Base-by-base conservation (phyloP, 2,888 invertebrate genomes). In the Sphinx pinastri region DNA sequence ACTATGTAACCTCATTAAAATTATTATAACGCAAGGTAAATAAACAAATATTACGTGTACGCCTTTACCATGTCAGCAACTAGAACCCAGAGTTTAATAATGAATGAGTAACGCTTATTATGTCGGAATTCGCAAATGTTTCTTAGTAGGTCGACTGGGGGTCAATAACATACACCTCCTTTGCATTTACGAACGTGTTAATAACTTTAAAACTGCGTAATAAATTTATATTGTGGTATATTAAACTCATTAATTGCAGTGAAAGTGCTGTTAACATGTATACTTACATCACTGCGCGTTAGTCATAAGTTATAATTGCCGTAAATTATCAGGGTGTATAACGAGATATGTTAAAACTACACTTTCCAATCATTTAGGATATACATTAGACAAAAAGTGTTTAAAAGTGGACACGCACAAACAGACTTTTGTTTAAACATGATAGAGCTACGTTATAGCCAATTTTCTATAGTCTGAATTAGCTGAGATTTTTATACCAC, bases 41-140 rank as follows among this genome's bases (percentile, higher is more conserved):
- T 47, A 19, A 49, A 63, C 63, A 49, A 63, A 63, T 47, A 7
- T 58, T 14, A 58, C 12, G 8, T 57, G 19, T 58, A 38, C 58
- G 38, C 14, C 55, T 55, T 25, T 58, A 6, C 6, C 19, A 13
- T 47, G 16, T 45, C 60, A 16, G 38, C 60, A 63, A 63, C 63
- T 63, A 63, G 16, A 63, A 63, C 38, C n/a, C 47, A 70, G 47
- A 58, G 58, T 55, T 60, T 49, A 70, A 45, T 67, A 70, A 67
- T 67, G 47, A 74, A 70, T 71, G 70, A 74, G 68, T 68, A 68
- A 71, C 54, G 55, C 31, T 68, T 79, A 81, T 79, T 81, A 76
- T 79, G 81, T 78, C 77, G 83, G 84, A 83, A 87, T 86, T 83
- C 75, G 79, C 81, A 71, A 79, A 77, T 74, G 79, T 83, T 80